These are phyloP conservation scores for Smutsia gigantea DNA, from an alignment of 2,797 vertebrate species.

Conservation along the genomic window DNA sequence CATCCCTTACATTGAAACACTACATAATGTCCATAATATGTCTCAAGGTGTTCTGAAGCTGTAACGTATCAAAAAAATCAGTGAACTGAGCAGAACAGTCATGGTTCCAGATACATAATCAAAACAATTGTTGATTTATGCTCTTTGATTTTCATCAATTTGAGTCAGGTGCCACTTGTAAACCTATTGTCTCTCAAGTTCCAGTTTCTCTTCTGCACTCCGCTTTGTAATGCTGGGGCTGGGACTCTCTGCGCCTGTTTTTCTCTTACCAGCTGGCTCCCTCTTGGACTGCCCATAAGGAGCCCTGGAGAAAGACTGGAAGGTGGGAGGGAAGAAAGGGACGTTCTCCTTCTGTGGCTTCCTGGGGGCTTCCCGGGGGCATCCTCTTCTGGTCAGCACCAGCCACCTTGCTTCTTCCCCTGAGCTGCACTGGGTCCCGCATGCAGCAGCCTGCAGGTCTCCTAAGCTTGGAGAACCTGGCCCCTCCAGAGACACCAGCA, in stretches of 20 bases:
- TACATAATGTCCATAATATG: background rate
- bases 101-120: background rate
- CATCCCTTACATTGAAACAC: background rate
- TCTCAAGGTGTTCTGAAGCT: background rate
- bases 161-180: background rate
- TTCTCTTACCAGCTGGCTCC: background rate
- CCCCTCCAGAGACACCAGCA: background rate
- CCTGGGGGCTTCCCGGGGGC: background rate
- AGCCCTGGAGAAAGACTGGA: background rate
- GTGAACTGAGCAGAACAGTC: background rate
- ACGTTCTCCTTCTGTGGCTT: background rate
- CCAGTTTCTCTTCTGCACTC: background rate
- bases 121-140: background rate
- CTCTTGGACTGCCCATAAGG: background rate
- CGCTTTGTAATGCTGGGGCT: background rate
- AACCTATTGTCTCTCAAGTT: background rate
- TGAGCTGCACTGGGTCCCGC: background rate
- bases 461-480: background rate
- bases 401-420: background rate
- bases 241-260: background rate
- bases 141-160: background rate
- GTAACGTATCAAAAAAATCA: background rate
- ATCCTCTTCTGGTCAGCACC: background rate
- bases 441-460: background rate
- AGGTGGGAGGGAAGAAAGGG: background rate